Base-by-base conservation (phyloP, 1,140 invertebrate species). In the Physella acuta region DNA sequence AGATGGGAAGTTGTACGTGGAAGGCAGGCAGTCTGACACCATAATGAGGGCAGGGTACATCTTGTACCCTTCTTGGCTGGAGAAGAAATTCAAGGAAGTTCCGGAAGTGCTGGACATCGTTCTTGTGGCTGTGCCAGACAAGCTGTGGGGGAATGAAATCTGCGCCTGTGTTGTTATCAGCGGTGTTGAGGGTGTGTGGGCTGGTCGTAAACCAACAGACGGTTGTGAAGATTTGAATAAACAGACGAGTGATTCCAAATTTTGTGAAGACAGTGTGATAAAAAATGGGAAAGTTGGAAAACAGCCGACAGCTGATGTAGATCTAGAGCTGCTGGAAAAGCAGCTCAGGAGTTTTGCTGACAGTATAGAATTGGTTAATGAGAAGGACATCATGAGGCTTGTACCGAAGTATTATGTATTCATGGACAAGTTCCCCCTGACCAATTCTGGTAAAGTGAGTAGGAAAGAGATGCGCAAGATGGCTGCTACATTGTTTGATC, bases 1-100 rank as follows among this genome's bases (percentile, higher is more conserved):
- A 0, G 70, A 68, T 31, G 59, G 69, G 1, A 56, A 53, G 5
- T 0, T 73, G 20, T 62, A 68, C 36, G 64, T 71, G 5, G 52
- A 71, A 16, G 72, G 72, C 24, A 51, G 72, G 24, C 69, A 68
- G 14, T 73, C 69, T 33, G 72, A 73, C 28, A 64, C 39, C 51
- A 73, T 73, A 33, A 44, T 53, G 24, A 44, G 70, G 1, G 72
- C 69, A 0, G 61, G 52, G 26, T 71, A 71, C 61, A 49, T 73
- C 11, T 64, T 70, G 58, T 73, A 73, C 55, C 72, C 72, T 26
- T 60, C 52, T 0, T 73, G 72, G 72, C 61, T 73, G 44, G 72
- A 73, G 44, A 55, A 62, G 26, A 53, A 71, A 39, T 39, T 73
- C 33, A 34, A 28, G 3, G 30, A 52, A 5, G n/a, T 55, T 0